Base-by-base conservation (phyloP, 2,888 invertebrate genomes). In the Coenonympha glycerion region DNA sequence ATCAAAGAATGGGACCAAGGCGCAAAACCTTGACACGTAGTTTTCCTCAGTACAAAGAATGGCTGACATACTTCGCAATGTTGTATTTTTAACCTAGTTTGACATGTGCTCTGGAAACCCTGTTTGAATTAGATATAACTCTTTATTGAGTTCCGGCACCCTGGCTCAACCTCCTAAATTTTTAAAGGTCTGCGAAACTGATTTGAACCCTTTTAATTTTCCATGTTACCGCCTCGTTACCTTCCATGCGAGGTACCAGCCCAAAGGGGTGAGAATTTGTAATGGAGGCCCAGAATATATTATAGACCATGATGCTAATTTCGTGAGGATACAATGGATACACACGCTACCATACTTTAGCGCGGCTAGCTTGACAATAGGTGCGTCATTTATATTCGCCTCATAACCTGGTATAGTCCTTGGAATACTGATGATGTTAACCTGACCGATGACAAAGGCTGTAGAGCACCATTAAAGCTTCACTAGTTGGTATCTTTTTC, bases 381-480 rank as follows among this genome's bases (percentile, higher is more conserved):
- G 47, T 48, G 45, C 70, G 61, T 76, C 68, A 78, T 85, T 79
- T 69, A 67, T 70, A 80, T 82, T 77, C 76, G 66, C 63, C 63
- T 66, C 69, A 65, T 67, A 68, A 61, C 48, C 59, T 57, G 57
- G 63, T 46, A 54, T 57, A 65, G 59, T 73, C 71, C 65, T 63
- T 63, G 65, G 85, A 81, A 86, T 85, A 81, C 70, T 79, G 70
- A 84, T 79, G 54, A 60, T 54, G 58, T 54, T 67, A 65, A 76
- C 60, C 64, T 70, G 62, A 54, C 71, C 55, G 50, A 49, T 58
- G 52, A 56, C 50, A 55, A 61, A 55, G 60, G 54, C 62, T 56
- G 52, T 58, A 56, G 59, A 62, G 31, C 21, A 22, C 57, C 54
- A 56, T 49, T 52, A 33, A 50, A 48, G 54, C 57, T 56, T 54